These are phyloP conservation scores for Petrocephalus schoutedeni DNA, from an alignment of 2,797 vertebrate genomes.

Conservation along the genomic window DNA sequence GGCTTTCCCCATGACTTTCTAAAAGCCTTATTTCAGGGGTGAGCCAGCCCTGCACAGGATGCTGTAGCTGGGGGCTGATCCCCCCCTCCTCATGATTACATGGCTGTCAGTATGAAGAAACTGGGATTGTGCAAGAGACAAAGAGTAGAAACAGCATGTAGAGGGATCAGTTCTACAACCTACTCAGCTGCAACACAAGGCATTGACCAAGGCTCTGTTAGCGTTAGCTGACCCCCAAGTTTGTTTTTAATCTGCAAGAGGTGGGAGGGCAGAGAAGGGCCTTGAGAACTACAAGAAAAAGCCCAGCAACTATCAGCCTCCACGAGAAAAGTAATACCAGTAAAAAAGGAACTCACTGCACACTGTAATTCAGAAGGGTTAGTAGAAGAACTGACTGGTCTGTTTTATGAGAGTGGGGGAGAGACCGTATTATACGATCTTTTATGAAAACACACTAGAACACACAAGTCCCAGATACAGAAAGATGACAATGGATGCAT, in stretches of 20 bases:
- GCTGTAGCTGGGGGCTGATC: slow-evolving; percentile 17
- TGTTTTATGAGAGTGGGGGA: not conserved
- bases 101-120: slow-evolving; percentile 11
- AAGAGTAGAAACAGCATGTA: not conserved
- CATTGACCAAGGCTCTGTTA: slow-evolving; percentile 12
- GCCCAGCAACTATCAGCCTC: slow-evolving; percentile 24
- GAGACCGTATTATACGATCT: not conserved
- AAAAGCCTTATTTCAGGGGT: not conserved
- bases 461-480: not conserved
- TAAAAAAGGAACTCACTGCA: slow-evolving; percentile 21
- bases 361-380: slow-evolving; percentile 6
- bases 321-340: slow-evolving; percentile 13
- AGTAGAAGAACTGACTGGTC: slow-evolving; percentile 16
- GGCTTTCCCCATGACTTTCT: not conserved
- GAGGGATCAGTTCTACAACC: slow-evolving; percentile 19
- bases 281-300: slow-evolving; percentile 10
- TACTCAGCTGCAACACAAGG: slow-evolving; percentile 22
- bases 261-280: not conserved
- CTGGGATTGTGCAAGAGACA: not conserved
- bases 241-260: not conserved
- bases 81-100: not conserved
- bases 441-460: not conserved
- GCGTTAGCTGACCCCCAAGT: not conserved
- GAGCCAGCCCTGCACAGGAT: not conserved
- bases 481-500: not conserved